Base-by-base conservation (phyloP, 2,113 vertebrate genomes). In the Chlamydotis undulata region DNA sequence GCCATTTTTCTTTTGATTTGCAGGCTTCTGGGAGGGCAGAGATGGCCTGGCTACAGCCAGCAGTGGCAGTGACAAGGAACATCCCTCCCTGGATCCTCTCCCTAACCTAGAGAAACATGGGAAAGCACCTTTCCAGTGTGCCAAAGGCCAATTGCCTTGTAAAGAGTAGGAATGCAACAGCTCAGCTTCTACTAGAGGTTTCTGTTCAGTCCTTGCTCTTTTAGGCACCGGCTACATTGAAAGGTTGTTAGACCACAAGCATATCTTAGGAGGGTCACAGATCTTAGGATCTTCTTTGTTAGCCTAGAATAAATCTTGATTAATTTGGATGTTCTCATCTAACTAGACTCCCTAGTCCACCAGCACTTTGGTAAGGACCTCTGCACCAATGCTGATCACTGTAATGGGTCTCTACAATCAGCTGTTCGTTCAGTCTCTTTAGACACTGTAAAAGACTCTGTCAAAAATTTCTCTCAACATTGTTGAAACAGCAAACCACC, bases 261-360 rank as follows among this genome's bases (percentile, higher is more conserved):
- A 1, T 17, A 5, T 26, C 6, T 79, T 16, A 59, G n/a, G 9
- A 53, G 37, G 13, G 37, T 14, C 43, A 31, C 0, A 1, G 21
- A 70, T 53, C 31, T 59, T 33, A 50, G 11, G 41, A 43, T 74
- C 31, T 43, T 70, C 39, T 65, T 50, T 55, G 21, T 24, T 73
- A 70, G 33, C 9, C 18, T 53, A 18, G 19, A 74, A 56, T 10
- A 79, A 50, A 28, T 64, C 26, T 25, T 63, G 10, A 89, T 50
- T 89, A 37, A n/a, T 55, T 59, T n/a, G 19, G 13, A 31, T 83
- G 11, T n/a, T 37, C 12, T 76, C 18, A 19, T 31, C 24, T 17
- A 33, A 63, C 49, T 5, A 82, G 28, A 16, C 17, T 85, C 33
- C 17, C 21, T 43, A 60, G 43, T 52, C 28, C 7, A n/a, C 9